These are phyloP conservation scores for Upupa epops DNA, from an alignment of 2,113 vertebrate species.

Conservation along the genomic window DNA sequence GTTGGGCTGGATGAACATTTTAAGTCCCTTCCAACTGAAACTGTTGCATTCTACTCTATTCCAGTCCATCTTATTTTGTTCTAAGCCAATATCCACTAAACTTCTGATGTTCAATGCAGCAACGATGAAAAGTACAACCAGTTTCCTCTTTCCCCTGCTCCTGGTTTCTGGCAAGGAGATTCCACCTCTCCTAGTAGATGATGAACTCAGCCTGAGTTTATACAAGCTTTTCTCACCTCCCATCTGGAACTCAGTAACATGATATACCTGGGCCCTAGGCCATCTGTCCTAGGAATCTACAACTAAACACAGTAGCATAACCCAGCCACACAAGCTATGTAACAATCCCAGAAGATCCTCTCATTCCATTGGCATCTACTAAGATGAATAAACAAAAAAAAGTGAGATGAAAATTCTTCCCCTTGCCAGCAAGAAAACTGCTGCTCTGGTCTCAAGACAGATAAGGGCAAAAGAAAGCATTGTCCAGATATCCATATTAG, in stretches of 20 bases:
- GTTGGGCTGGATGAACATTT: not conserved
- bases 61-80: too few relatives aligned
- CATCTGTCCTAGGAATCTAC: not conserved
- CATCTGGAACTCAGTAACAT: not conserved
- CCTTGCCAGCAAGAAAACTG: not conserved
- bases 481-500: not conserved
- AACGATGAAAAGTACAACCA: not conserved
- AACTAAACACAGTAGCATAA: not conserved
- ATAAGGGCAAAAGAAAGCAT: not conserved
- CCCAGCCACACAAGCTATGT: not conserved
- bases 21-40: not conserved
- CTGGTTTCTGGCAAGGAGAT: not conserved
- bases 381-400: not conserved
- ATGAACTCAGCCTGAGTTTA: not conserved
- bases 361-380: not conserved
- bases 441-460: not conserved
- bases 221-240: not conserved
- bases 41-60: not conserved
- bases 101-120: fast-evolving
- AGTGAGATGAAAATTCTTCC: not conserved
- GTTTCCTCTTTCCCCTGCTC: not conserved
- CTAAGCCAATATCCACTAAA: not conserved
- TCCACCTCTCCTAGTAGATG: not conserved
- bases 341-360: not conserved
- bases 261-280: not conserved